Conservation (phyloP, 2,113 vertebrate species). For the Pungitius pungitius region DNA sequence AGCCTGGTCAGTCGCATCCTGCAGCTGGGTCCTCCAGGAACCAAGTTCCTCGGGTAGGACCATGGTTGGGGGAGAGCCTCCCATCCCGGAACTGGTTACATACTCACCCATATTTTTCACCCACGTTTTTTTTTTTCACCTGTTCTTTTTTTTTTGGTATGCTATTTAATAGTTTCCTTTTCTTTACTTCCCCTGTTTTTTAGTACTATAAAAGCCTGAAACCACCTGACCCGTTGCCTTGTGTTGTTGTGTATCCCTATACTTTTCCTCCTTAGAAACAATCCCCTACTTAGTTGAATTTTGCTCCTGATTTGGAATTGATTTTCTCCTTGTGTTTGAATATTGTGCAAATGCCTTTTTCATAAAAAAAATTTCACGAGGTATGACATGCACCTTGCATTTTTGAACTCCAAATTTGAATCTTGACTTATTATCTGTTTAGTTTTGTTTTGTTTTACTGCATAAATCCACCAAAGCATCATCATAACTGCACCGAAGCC, state of each 20-base stretch:
- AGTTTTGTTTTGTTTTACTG: background rate
- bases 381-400: conserved; percentile 35
- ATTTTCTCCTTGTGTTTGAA: conserved; percentile 19
- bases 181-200: background rate
- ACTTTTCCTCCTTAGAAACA: conserved; percentile 1
- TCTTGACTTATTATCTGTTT: background rate
- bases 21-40: conserved; percentile 99
- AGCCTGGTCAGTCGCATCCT: conserved; percentile 99
- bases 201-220: conserved; percentile 11
- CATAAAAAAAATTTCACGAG: background rate
- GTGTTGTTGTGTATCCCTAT: conserved; percentile 18
- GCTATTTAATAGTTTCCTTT: background rate
- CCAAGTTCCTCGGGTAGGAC: conserved; percentile 99
- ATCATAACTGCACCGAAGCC: background rate
- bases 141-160: background rate
- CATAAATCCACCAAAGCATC: conserved; percentile 13
- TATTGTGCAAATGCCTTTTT: conserved; percentile 9
- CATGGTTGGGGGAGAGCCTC: conserved; percentile 63
- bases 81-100: conserved; percentile 52
- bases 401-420: conserved; percentile 2
- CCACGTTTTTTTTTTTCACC: background rate
- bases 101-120: conserved; percentile 28
- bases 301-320: conserved; percentile 26
- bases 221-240: background rate
- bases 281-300: conserved; percentile 17